Base-by-base conservation (phyloP, 2,113 vertebrate species). In the Takifugu flavidus region DNA sequence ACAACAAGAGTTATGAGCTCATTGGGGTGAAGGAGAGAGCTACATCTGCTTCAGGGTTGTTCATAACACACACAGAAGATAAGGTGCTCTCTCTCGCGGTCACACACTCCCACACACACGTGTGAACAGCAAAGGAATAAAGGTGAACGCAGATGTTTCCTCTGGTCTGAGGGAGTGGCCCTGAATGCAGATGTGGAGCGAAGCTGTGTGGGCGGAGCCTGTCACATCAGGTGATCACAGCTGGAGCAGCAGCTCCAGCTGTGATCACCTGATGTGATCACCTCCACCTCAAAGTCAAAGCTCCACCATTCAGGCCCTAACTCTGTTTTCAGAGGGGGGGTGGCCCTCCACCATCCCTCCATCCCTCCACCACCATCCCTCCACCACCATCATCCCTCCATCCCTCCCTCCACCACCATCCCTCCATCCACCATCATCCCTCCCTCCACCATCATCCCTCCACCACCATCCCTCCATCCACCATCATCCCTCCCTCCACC, bases 11-110 rank as follows among this genome's bases (percentile, higher is more conserved):
- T 69, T 74, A 69, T 51, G 62, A 54, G 39, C 45, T 43, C 2
- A 44, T 50, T 14, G 44, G 53, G 75, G 63, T 78, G 65, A 78
- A 78, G 75, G 73, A 67, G 56, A 78, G 74, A 54, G 4, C 6
- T 3, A n/a, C 27, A 13, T n/a, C 13, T 63, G 25, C 26, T 63
- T 26, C 39, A 58, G n/a, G 26, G 62, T 12, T 27, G 15, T 62
- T 55, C 0, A 63, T 63, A 72, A 61, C 13, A 26, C 26, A 60
- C 13, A 60, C 25, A n/a, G 39, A 50, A 15, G 43, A 59, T 39
- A 25, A 47, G 8, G 45, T 25, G 29, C 42, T 66, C 58, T 47
- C 20, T 44, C 25, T 52, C 49, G 42, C 28, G 26, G 25, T 53
- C 56, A 67, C 45, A 63, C 44, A 26, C 27, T 56, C 49, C 52